These are phyloP conservation scores for Coregonus clupeaformis DNA, from an alignment of 2,113 vertebrate genomes.

Conservation along the genomic window DNA sequence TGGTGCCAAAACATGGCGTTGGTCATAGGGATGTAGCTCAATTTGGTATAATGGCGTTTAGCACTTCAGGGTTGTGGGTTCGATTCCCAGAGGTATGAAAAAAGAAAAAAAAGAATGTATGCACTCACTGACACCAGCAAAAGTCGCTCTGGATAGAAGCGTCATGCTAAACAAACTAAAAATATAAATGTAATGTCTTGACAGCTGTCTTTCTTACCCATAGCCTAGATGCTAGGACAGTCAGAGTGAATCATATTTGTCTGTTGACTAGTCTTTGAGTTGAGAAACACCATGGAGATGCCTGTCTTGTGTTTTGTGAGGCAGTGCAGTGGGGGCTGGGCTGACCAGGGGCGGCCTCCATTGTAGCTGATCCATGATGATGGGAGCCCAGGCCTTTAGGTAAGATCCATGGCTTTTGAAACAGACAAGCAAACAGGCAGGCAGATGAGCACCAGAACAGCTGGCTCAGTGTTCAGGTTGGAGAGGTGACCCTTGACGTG, in stretches of 20 bases:
- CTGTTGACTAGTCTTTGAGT: slow-evolving; percentile 37
- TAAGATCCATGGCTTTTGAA: slow-evolving; percentile 14
- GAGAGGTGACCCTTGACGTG: background rate
- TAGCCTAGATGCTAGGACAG: background rate
- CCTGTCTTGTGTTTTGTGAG: slow-evolving; percentile 27
- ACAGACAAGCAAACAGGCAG: background rate
- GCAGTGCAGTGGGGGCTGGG: slow-evolving; percentile 37
- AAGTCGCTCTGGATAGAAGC: too few relatives aligned
- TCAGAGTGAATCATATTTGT: slow-evolving; percentile 28
- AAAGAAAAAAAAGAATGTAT: too few relatives aligned
- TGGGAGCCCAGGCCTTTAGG: slow-evolving; percentile 31
- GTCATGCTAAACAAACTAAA: too few relatives aligned
- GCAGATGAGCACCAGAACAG: background rate
- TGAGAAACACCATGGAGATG: slow-evolving; percentile 50
- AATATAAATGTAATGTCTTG: too few relatives aligned
- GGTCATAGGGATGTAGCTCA: too few relatives aligned
- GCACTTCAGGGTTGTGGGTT: too few relatives aligned
- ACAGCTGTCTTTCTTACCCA: slow-evolving; percentile 2
- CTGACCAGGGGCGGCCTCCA: slow-evolving; percentile 1
- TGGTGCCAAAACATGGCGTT: background rate
- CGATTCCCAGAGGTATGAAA: too few relatives aligned
- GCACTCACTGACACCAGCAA: too few relatives aligned
- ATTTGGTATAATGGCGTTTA: too few relatives aligned
- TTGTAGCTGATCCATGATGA: slow-evolving; percentile 3
- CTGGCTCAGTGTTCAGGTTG: background rate